Base-by-base conservation (phyloP, 2,888 invertebrate genomes). In the Thymelicus acteon region DNA sequence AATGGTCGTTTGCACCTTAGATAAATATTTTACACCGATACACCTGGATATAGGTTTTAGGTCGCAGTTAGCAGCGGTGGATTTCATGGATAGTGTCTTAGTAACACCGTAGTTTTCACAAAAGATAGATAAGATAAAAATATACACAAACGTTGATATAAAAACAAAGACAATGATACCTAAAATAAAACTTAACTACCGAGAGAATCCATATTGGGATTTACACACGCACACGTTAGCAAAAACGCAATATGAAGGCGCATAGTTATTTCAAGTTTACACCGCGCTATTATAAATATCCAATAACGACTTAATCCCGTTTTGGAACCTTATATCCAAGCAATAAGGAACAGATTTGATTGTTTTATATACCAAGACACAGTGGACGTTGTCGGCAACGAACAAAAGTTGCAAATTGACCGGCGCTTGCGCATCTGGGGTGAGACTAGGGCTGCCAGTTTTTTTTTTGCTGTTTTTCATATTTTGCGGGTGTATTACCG, bases 401-500 rank as follows among this genome's bases (percentile, higher is more conserved):
- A 62, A 72, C 82, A 82, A 85, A 81, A 82, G 84, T 77, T 79
- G 79, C 76, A 80, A 83, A 85, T 84, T 82, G 82, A 78, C 78
- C 79, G 82, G 83, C 85, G 84, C 84, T 73, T 77, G 81, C 77
- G 77, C 79, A 79, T 77, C 75, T 77, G 71, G 66, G 67, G 70
- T 73, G 69, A 8, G 57, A 57, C 13, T 37, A 57, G 57, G 57
- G 57, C 24, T 54, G 54, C 12, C 54, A 54, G 12, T 8, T 54
- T 54, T 54, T 54, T 52, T 24, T 31, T n/a, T n/a, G n/a, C n/a
- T 3, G 31, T 31, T 31, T 31, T 31, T 31, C 31, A 52, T 24
- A 52, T 52, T 52, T 1, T 3, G 15, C 19, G 19, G 8, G 7
- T 19, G 8, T 52, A 19, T 7, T 5, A 15, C 6, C 5, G 19